Conservation (phyloP, 1,140 invertebrate species). For the Calliphora vicina region DNA sequence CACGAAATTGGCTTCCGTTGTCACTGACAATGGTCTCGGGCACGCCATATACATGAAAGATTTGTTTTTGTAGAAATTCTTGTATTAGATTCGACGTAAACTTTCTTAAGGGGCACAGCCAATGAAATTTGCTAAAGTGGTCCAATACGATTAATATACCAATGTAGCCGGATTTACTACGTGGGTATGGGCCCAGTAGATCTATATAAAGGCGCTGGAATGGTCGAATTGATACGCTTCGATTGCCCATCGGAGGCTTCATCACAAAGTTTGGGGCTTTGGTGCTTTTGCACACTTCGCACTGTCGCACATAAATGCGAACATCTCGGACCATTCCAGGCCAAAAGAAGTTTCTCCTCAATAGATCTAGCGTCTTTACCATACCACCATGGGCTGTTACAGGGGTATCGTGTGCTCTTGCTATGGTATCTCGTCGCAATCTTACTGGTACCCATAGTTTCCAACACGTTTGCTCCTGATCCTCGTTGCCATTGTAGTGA, state of each 20-base stretch:
- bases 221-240: neutral
- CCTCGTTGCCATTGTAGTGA: too few relatives aligned
- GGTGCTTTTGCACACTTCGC: too few relatives aligned
- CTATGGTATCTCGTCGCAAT: slow-evolving; percentile 1
- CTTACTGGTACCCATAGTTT: slow-evolving; percentile 36
- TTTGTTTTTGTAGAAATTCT: neutral
- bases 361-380: slow-evolving; percentile 35
- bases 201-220: slow-evolving; percentile 37
- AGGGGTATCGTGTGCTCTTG: slow-evolving; percentile 24
- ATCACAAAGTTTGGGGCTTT: slow-evolving; percentile 30
- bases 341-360: slow-evolving; percentile 18
- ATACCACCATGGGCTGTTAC: neutral
- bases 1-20: neutral
- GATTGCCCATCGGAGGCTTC: slow-evolving; percentile 27
- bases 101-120: slow-evolving; percentile 13
- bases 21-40: neutral
- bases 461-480: slow-evolving; percentile 17
- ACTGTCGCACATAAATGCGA: too few relatives aligned
- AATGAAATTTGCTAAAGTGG: slow-evolving; percentile 31
- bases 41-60: neutral
- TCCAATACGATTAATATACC: slow-evolving; percentile 33
- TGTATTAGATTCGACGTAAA: neutral
- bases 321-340: too few relatives aligned
- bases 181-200: slow-evolving; percentile 31
- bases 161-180: slow-evolving; percentile 27